phyloP scores from a whole-genome alignment of 2,888 invertebrate genomes.

The Agrotis ipsilon region DNA sequence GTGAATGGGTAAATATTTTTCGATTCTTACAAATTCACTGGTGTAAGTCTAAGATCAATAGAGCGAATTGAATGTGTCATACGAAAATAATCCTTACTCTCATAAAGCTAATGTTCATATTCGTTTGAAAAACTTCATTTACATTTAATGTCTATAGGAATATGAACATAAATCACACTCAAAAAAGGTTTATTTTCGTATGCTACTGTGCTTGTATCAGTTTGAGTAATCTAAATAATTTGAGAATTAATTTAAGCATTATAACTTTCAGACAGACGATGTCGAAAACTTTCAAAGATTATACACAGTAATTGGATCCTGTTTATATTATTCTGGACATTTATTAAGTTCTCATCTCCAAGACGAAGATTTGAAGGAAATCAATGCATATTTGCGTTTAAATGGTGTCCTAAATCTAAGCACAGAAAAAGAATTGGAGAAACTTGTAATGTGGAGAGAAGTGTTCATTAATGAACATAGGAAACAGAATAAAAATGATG shows the following conservation, averaged over 20 bases:
- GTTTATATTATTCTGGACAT: conserved; percentile 93
- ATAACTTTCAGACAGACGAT: conserved; percentile 93
- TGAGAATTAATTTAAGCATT: no score
- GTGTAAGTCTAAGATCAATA: not conserved
- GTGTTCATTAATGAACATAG: conserved; percentile 92
- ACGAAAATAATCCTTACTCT: not conserved
- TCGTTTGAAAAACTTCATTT: not conserved
- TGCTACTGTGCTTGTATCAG: no score
- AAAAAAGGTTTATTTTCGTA: no score
- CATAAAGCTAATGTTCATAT: not conserved
- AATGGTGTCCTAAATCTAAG: conserved; percentile 94
- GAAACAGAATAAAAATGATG: conserved; percentile 77
- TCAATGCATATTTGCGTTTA: conserved; percentile 94
- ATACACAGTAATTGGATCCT: conserved; percentile 93
- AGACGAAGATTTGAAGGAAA: conserved; percentile 93
- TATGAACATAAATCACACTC: not conserved
- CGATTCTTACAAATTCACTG: not conserved
- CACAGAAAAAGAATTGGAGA: conserved; percentile 92
- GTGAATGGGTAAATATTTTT: conserved; percentile 93
- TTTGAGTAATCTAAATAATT: no score
- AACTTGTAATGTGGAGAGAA: conserved; percentile 95
- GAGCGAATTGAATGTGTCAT: not conserved
- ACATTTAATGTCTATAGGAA: not conserved
- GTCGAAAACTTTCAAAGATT: conserved; percentile 94
- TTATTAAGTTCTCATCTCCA: conserved; percentile 95